Conservation (phyloP, 2,888 invertebrate species). For the Nyleta sp. region DNA sequence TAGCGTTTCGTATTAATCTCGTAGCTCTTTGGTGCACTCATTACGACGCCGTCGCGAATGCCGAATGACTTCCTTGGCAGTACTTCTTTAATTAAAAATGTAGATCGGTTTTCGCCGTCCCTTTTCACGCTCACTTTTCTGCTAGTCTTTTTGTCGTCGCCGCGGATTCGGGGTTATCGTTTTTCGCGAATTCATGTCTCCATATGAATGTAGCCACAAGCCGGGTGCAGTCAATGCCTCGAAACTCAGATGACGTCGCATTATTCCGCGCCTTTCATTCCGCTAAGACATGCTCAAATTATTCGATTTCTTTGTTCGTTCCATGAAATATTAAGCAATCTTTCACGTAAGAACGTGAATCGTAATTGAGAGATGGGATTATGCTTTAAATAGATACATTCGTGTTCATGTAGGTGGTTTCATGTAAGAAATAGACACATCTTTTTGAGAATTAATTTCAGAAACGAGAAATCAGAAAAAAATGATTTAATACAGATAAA, state of each 20-base stretch:
- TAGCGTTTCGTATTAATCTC: conserved; percentile 52
- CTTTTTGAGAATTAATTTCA: too few species aligned
- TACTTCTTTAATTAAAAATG: conserved; percentile 67
- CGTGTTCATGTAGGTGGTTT: too few species aligned
- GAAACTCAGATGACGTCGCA: conserved; percentile 12
- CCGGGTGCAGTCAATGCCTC: background rate
- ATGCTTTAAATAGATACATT: too few species aligned
- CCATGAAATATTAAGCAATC: too few species aligned
- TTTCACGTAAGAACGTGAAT: too few species aligned
- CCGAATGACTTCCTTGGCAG: conserved; percentile 59
- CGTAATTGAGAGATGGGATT: too few species aligned
- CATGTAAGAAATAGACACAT: too few species aligned
- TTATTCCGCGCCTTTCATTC: too few species aligned
- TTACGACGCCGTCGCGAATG: conserved; percentile 59
- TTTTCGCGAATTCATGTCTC: conserved; percentile 1
- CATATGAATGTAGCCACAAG: conserved; percentile 18
- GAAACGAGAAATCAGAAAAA: too few species aligned
- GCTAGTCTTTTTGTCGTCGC: conserved; percentile 12
- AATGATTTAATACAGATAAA: too few species aligned
- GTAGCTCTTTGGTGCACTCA: conserved; percentile 60
- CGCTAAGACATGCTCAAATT: too few species aligned
- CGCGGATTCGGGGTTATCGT: conserved; percentile 17
- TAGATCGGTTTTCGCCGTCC: conserved; percentile 33
- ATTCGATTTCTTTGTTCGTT: too few species aligned
- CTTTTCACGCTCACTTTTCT: conserved; percentile 19